Evolutionary conservation across 2,888 invertebrate species (phyloP).

Genomic region (Lithophane semibrunnea): DNA sequence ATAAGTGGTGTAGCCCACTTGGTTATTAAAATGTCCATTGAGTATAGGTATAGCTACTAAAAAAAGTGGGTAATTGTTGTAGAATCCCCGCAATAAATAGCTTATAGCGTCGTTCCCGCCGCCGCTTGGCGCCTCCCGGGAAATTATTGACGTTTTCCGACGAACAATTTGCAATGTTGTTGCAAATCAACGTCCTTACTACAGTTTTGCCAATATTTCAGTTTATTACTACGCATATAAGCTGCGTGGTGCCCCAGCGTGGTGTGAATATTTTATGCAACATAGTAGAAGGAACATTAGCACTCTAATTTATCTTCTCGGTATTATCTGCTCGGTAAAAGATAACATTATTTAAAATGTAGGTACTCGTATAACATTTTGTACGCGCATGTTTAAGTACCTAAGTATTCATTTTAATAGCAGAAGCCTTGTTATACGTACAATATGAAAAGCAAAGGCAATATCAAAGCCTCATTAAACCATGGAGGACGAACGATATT

Average conservation of each 20-base stretch:
- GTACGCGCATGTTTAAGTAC: not conserved
- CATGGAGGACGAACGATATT: constrained; percentile 17
- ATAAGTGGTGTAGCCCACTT: constrained; percentile 25
- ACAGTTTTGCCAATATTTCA: constrained; percentile 24
- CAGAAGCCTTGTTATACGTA: constrained; percentile 23
- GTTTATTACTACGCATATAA: constrained; percentile 13
- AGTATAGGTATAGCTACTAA: constrained; percentile 60
- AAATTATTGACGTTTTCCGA: constrained; percentile 82
- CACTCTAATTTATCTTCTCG: constrained; percentile 8
- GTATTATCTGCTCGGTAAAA: constrained; percentile 18
- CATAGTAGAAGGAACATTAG: not conserved
- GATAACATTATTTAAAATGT: not conserved
- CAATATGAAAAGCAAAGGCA: constrained; percentile 42
- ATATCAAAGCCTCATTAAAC: constrained; percentile 43
- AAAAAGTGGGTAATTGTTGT: constrained; percentile 73
- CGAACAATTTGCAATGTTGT: constrained; percentile 75
- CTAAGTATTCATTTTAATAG: constrained; percentile 20
- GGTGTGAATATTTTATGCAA: constrained; percentile 13
- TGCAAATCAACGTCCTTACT: constrained; percentile 63
- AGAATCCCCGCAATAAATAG: constrained; percentile 77
- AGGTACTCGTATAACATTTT: constrained; percentile 20
- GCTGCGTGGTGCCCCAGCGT: not conserved
- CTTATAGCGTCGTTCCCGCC: constrained; percentile 54
- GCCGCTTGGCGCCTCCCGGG: constrained; percentile 74
- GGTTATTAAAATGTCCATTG: constrained; percentile 58